Evolutionary conservation across 92 coral and sea anemone genomes (phyloP).

Genomic region (Scolanthus callimorphus): DNA sequence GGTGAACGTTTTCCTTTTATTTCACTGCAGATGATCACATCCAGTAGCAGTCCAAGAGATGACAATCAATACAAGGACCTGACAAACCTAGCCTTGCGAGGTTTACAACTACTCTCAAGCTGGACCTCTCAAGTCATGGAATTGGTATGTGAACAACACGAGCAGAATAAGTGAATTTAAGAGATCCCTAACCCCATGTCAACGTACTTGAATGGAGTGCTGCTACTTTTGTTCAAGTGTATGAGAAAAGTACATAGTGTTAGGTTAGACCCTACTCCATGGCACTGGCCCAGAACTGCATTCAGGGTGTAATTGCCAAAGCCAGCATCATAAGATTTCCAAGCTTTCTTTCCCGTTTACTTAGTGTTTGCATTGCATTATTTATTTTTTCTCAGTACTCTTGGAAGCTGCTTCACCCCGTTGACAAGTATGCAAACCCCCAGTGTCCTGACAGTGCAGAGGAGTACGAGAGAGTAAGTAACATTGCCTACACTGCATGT

Average conservation of each 20-base stretch:
- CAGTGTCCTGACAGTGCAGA: constrained; percentile 97
- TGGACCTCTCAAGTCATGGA: constrained; percentile 98
- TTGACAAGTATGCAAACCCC: constrained; percentile 92
- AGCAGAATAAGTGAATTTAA: neutral
- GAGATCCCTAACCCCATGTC: too few relatives aligned
- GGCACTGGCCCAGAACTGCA: too few relatives aligned
- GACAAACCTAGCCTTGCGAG: constrained; percentile 79
- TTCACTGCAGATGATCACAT: constrained; percentile 98
- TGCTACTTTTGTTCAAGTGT: too few relatives aligned
- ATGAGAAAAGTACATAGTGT: too few relatives aligned
- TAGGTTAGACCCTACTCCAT: too few relatives aligned
- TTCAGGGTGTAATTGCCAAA: too few relatives aligned
- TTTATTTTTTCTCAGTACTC: constrained; percentile 66
- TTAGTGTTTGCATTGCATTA: too few relatives aligned
- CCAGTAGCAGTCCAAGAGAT: constrained; percentile 69
- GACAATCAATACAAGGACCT: constrained; percentile 75
- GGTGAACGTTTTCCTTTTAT: too few relatives aligned
- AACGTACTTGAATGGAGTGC: too few relatives aligned
- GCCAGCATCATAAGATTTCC: too few relatives aligned
- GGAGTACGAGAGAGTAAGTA: constrained; percentile 91
- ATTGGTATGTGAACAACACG: constrained; percentile 52
- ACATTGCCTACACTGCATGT: too few relatives aligned
- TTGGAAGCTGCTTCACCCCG: constrained; percentile 97
- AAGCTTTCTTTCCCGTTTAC: too few relatives aligned
- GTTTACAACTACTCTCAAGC: constrained; percentile 77